These are phyloP conservation scores for Orientallactaga sibirica DNA, from an alignment of 2,797 vertebrate genomes.

Conservation along the genomic window DNA sequence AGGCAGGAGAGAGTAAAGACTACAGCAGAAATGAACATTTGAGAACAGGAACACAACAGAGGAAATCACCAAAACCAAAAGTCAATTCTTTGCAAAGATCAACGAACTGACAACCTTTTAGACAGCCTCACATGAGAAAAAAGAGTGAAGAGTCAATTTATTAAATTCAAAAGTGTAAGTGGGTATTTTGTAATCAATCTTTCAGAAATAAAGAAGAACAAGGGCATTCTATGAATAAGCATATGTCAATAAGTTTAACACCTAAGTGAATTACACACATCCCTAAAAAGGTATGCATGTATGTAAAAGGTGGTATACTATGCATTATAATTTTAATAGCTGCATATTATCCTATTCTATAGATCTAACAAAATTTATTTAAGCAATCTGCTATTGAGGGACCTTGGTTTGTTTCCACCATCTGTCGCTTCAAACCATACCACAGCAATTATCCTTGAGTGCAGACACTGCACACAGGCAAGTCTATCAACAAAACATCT, in stretches of 20 bases:
- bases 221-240: neutral
- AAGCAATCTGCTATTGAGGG: neutral
- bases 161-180: slow-evolving; percentile 29
- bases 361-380: neutral
- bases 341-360: neutral
- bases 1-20: neutral
- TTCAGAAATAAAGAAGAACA: neutral
- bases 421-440: neutral
- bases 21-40: neutral
- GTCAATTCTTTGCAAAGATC: neutral
- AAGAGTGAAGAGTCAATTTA: neutral
- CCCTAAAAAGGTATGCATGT: neutral
- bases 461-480: neutral
- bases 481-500: neutral
- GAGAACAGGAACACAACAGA: neutral
- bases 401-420: neutral
- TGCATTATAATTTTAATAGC: neutral
- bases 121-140: neutral
- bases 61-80: neutral
- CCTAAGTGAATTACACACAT: neutral
- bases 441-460: neutral
- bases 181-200: neutral
- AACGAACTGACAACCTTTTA: neutral
- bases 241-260: neutral
- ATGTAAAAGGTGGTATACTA: neutral